Percentiles rank a stretch among this genome's conserved stretches.
phyloP scores from a whole-genome alignment of 2,888 invertebrate genomes.

The Watsonalla cultraria region DNA sequence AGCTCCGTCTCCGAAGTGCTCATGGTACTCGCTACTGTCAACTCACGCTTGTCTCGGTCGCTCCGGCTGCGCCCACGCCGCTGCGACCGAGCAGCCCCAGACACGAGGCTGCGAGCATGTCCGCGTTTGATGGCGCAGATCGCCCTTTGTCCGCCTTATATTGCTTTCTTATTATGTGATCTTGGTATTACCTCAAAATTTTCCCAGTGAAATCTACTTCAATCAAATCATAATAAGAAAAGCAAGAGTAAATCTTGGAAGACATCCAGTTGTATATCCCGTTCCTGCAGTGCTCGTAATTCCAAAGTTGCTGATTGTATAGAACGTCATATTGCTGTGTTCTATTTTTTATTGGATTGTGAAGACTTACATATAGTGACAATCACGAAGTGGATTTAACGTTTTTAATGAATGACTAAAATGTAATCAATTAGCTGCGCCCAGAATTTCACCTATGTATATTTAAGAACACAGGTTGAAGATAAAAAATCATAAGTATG shows the following conservation, averaged over 20 bases:
- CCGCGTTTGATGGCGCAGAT: conserved; percentile 71
- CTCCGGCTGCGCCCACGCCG: conserved; percentile 51
- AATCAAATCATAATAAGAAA: conserved; percentile 66
- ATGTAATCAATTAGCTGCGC: too few species aligned
- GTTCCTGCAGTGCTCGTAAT: conserved; percentile 68
- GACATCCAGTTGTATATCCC: conserved; percentile 64
- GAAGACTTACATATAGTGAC: too few species aligned
- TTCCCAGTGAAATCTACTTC: conserved; percentile 16
- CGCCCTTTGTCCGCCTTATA: conserved; percentile 66
- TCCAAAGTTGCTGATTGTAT: conserved; percentile 63
- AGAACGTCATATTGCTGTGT: conserved; percentile 13
- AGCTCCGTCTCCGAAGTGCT: conserved; percentile 98
- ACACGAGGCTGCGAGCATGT: conserved; percentile 78
- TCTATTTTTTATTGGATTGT: background rate
- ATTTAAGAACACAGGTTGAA: too few species aligned
- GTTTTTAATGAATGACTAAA: too few species aligned
- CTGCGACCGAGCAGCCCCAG: conserved; percentile 76
- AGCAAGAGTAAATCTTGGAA: conserved; percentile 58
- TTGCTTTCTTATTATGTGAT: conserved; percentile 75
- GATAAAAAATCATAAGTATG: too few species aligned
- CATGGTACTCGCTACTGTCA: conserved; percentile 88
- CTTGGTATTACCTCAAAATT: conserved; percentile 30
- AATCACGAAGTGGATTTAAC: too few species aligned
- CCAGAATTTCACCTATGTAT: too few species aligned
- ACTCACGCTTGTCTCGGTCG: conserved; percentile 71